Evolutionary conservation across 2,113 vertebrate genomes (phyloP), one percentile per base, ranked within the genome.

Genomic region (Larimichthys polyactis): DNA sequence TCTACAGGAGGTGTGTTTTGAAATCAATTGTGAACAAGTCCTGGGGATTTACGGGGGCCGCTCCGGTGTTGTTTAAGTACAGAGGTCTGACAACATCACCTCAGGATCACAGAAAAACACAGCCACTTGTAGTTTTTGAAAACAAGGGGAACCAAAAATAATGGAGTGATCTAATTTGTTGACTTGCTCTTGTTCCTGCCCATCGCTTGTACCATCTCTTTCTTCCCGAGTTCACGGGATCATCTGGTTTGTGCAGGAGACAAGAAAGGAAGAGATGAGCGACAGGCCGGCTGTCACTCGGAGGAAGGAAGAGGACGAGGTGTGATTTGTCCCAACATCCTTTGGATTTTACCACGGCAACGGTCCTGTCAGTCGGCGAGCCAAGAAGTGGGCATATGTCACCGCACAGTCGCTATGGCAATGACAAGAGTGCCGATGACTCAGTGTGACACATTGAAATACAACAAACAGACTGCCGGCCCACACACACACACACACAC

Each of bases 241-340:
- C 11, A 0, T 62, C 9, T 27, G 19, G 8, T 63, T 69, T 43
- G 11, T 9, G 20, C 14, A 40, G 19, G 10, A 52, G 7, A 80
- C 32, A 63, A 69, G 54, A 14, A 51, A 43, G 46, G 64, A 67
- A 58, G 64, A 72, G 77, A 74, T 46, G 75, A 87, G 80, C 22
- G 86, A 81, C 64, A 80, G 58, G 71, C 72, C 27, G 67, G 22
- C 81, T 84, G 85, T 86, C 85, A 83, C 64, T 70, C 64, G 67
- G 66, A 84, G 81, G 88, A 84, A 90, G 85, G 85, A 87, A 81
- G 78, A 71, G 83, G 72, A 73, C 81, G 78, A 87, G 86, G 87
- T 89, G 90, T 78, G 84, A 91, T 88, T 86, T 87, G 86, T 79
- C 80, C 85, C 81, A 86, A 78, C 91, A 90, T 88, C 86, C 81